These are phyloP conservation scores for Drosophila bocqueti DNA, from an alignment of 1,140 invertebrate genomes.

Conservation along the genomic window DNA sequence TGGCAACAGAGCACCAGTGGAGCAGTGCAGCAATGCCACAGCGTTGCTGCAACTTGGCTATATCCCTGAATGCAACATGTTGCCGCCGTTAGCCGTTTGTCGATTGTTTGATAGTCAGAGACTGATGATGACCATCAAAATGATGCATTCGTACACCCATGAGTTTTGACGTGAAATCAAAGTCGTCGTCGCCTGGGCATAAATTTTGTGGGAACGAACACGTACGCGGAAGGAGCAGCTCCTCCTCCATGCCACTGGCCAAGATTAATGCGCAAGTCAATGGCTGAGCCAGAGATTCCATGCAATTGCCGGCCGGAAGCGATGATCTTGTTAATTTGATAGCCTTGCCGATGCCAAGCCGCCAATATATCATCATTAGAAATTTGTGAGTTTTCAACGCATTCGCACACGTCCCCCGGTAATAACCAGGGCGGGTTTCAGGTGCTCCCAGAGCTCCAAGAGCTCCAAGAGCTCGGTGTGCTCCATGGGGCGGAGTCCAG, in stretches of 20 bases:
- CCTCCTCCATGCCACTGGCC: slow-evolving; percentile 1
- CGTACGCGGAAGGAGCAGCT: slow-evolving; percentile 6
- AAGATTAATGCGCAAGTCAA: slow-evolving; percentile 78
- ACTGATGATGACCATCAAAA: slow-evolving; percentile 84
- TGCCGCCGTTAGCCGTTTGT: slow-evolving; percentile 44
- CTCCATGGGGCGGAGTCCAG: slow-evolving; percentile 11
- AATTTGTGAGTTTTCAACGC: slow-evolving; percentile 80
- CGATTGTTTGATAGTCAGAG: slow-evolving; percentile 82
- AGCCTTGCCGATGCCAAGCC: slow-evolving; percentile 51
- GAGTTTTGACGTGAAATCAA: slow-evolving; percentile 84
- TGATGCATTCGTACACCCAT: slow-evolving; percentile 84
- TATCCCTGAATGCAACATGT: slow-evolving; percentile 53
- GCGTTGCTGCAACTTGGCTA: slow-evolving; percentile 46
- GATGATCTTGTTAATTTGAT: slow-evolving; percentile 83
- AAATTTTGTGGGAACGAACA: slow-evolving; percentile 64
- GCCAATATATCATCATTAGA: slow-evolving; percentile 79
- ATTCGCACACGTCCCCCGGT: slow-evolving; percentile 68
- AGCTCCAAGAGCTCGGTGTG: neutral
- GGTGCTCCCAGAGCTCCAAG: neutral
- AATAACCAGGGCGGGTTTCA: slow-evolving; percentile 34
- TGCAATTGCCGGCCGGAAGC: slow-evolving; percentile 71
- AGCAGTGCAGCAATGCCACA: slow-evolving; percentile 18
- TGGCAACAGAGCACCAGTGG: slow-evolving; percentile 63
- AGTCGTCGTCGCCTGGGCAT: slow-evolving; percentile 70
- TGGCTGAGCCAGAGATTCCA: slow-evolving; percentile 21